These are phyloP conservation scores for Coenonympha glycerion DNA, from an alignment of 2,888 invertebrate genomes.

Conservation along the genomic window DNA sequence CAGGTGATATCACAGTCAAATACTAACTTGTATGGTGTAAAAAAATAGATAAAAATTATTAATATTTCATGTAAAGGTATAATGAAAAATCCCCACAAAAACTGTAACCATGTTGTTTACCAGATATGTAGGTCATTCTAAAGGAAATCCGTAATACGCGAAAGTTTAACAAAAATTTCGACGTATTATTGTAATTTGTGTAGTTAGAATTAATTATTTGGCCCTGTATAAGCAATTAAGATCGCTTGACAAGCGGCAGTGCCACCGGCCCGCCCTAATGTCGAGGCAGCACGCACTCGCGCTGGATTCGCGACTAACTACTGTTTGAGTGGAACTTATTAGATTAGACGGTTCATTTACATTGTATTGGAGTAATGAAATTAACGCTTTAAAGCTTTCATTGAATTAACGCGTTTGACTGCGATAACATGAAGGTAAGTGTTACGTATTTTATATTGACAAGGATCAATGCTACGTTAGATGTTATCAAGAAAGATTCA, in stretches of 20 bases:
- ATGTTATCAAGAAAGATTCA: no score
- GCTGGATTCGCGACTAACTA: not conserved
- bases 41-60: no score
- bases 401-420: no score
- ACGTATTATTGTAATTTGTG: slow-evolving; percentile 1
- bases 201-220: slow-evolving; percentile 11
- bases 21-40: no score
- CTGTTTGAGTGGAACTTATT: slow-evolving; percentile 1
- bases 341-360: not conserved
- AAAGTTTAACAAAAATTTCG: slow-evolving; percentile 2
- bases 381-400: not conserved
- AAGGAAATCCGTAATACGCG: not conserved
- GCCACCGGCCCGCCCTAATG: not conserved
- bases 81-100: not conserved
- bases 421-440: no score
- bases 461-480: no score
- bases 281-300: slow-evolving; percentile 2
- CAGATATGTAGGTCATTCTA: no score
- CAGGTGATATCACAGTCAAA: no score
- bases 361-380: not conserved
- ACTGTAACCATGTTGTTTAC: no score
- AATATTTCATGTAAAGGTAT: no score
- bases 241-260: slow-evolving; percentile 6
- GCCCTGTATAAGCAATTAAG: slow-evolving; percentile 9
- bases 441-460: no score